Base-by-base conservation (phyloP, 2,113 vertebrate species). In the Chamaetylas fuelleborni region DNA sequence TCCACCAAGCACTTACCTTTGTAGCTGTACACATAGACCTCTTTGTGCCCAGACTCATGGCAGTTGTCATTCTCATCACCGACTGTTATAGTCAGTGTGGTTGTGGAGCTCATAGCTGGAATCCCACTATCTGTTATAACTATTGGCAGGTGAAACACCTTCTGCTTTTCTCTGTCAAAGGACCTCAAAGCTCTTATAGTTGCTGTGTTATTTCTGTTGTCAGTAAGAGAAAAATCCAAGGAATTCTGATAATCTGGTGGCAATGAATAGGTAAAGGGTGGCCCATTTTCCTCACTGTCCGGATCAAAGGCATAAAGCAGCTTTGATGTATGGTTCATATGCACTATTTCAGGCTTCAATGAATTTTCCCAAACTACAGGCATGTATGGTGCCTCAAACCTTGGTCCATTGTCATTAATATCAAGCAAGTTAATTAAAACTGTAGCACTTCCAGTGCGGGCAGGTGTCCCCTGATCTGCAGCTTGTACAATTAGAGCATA, bases 21-120 rank as follows among this genome's bases (percentile, higher is more conserved):
- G 94, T 98, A 97, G 78, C 94, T 97, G 91, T 98, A 98, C 92
- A 99, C 98, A 92, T 98, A 98, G 70, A 99, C 95, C 5, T 97
- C 98, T 92, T 99, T 99, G 73, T 98, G 98, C 58, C 98, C 98
- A 16, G 98, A 86, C 64, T 97, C 48, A 19, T 99, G 99, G 40
- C 98, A 97, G 31, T 99, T 98, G 96, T 99, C 99, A 4, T 99
- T 99, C 88, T 98, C 98, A 90, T 99, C 98, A 19, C 99, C 99
- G 13, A 99, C 97, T 81, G 98, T 98, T 85, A 99, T 97, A 2
- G 98, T 98, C 38, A 99, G 97, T 8, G 97, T 99, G 96, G 92
- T 98, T 34, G 99, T 99, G 71, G 98, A 97, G 5, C 98, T 99
- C 97, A 98, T 97, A 26, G 98, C 95, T 33, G 98, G 99, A 53